phyloP scores from a whole-genome alignment of 2,797 vertebrate species.

The Pipistrellus nathusii region DNA sequence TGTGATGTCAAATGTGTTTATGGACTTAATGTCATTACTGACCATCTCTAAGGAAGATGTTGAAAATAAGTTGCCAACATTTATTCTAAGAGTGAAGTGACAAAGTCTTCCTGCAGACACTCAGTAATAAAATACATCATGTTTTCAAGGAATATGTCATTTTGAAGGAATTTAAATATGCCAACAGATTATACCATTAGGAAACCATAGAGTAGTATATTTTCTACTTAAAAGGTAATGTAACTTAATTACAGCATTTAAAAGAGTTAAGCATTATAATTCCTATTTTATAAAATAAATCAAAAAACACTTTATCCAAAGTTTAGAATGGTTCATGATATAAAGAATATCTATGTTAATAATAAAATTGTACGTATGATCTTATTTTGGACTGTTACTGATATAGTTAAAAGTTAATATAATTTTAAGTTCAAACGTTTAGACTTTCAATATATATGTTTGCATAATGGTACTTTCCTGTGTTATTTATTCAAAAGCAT shows the following conservation, averaged over 20 bases:
- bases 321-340: background rate
- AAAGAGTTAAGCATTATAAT: background rate
- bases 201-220: background rate
- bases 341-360: background rate
- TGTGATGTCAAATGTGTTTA: background rate
- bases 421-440: background rate
- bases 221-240: background rate
- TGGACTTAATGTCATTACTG: background rate
- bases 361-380: background rate
- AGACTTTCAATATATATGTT: background rate
- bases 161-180: background rate
- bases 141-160: background rate
- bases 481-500: constrained; percentile 20
- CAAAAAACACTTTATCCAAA: background rate
- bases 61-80: background rate
- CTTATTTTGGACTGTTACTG: background rate
- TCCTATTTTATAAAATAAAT: constrained; percentile 41
- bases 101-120: background rate
- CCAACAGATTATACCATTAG: background rate
- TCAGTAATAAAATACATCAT: background rate
- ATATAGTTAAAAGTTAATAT: background rate
- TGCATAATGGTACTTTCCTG: background rate
- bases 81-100: background rate
- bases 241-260: background rate
- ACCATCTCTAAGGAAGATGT: background rate